phyloP scores from a whole-genome alignment of 2,113 vertebrate genomes.

The Halcyon senegalensis region DNA sequence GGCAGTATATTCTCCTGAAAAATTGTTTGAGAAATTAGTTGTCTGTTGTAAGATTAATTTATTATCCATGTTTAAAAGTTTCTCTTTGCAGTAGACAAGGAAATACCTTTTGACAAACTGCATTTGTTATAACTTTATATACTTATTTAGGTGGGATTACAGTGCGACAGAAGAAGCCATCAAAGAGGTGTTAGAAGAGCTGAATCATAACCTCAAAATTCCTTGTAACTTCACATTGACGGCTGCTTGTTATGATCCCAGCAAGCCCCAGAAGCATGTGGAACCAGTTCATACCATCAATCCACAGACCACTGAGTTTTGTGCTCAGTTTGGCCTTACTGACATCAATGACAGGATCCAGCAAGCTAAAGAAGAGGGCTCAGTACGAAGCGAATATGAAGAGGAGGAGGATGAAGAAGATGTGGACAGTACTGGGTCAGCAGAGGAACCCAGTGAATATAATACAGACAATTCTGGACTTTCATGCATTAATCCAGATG shows the following conservation, averaged over 20 bases:
- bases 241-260: slow-evolving; percentile 82
- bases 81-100: neutral
- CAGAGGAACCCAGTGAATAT: slow-evolving; percentile 90
- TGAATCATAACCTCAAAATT: slow-evolving; percentile 85
- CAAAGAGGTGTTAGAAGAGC: slow-evolving; percentile 83
- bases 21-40: neutral
- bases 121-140: neutral
- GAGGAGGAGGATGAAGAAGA: slow-evolving; percentile 80
- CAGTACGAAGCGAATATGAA: slow-evolving; percentile 53
- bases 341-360: slow-evolving; percentile 86
- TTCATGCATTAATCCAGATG: slow-evolving; percentile 90
- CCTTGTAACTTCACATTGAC: slow-evolving; percentile 91
- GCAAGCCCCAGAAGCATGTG: slow-evolving; percentile 75
- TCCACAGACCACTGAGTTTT: slow-evolving; percentile 95
- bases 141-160: slow-evolving; percentile 89
- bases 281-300: slow-evolving; percentile 81
- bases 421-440: slow-evolving; percentile 77
- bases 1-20: neutral
- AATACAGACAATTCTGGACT: slow-evolving; percentile 87
- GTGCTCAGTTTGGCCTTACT: slow-evolving; percentile 87
- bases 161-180: slow-evolving; percentile 85
- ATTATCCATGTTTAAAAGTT: neutral
- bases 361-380: slow-evolving; percentile 69
- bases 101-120: neutral
- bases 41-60: neutral